Conservation (phyloP, 2,797 vertebrate species). For the Anguilla obscura region DNA sequence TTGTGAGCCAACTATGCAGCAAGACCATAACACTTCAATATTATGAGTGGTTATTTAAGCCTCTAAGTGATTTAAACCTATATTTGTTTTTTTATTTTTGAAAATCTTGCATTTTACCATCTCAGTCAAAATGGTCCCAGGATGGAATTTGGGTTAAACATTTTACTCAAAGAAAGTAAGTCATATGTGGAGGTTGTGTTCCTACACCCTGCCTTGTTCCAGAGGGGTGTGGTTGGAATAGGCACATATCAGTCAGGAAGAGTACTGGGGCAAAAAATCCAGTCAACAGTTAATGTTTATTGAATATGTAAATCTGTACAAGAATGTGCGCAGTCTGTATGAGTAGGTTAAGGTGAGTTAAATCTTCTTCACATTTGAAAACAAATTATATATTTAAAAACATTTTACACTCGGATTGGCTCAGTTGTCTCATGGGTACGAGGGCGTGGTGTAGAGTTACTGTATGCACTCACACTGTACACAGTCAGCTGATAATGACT, state of each 20-base stretch:
- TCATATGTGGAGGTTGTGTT: background rate
- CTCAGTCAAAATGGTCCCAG: background rate
- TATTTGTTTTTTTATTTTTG: too few relatives aligned
- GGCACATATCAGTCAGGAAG: background rate
- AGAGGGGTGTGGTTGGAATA: background rate
- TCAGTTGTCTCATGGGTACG: background rate
- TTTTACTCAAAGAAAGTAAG: background rate
- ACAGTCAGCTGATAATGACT: conserved; percentile 25
- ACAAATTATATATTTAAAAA: background rate
- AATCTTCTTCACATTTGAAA: background rate
- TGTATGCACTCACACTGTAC: conserved; percentile 38
- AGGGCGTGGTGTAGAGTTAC: background rate
- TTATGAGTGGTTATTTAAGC: background rate
- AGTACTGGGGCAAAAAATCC: background rate
- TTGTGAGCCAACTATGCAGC: background rate
- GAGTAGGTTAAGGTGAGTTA: background rate
- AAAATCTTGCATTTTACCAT: background rate
- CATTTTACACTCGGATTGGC: background rate
- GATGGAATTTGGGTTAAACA: background rate
- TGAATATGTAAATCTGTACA: background rate
- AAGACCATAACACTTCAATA: background rate
- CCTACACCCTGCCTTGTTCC: background rate
- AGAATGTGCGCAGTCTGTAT: background rate
- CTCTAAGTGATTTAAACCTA: background rate
- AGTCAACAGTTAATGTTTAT: background rate